phyloP scores from a whole-genome alignment of 2,888 invertebrate genomes.

The Marasmarcha lunaedactyla region DNA sequence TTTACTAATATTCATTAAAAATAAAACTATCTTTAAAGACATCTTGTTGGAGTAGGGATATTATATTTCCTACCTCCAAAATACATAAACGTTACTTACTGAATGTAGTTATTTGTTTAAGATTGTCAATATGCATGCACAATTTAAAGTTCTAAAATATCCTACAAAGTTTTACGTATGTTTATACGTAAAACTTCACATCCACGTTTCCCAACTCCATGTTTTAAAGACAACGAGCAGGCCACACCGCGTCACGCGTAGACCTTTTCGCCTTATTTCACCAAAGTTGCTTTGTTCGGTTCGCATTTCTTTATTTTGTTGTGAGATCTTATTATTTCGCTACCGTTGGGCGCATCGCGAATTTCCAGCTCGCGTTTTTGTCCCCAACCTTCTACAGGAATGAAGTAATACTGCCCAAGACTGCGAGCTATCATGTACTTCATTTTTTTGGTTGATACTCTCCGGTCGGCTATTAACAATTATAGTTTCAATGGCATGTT shows the following conservation, averaged over 20 bases:
- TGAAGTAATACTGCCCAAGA: slow-evolving; percentile 60
- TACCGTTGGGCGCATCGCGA: slow-evolving; percentile 61
- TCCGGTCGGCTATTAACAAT: slow-evolving; percentile 19
- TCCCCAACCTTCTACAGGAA: slow-evolving; percentile 25
- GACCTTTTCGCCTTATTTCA: slow-evolving; percentile 67
- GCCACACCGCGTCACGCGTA: slow-evolving; percentile 65
- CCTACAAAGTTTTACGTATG: too few relatives aligned
- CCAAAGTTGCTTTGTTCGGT: slow-evolving; percentile 62
- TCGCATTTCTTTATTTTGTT: slow-evolving; percentile 66
- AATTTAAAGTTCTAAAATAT: too few relatives aligned
- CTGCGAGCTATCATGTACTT: slow-evolving; percentile 61
- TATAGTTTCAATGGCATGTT: slow-evolving; percentile 5
- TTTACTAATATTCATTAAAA: too few relatives aligned
- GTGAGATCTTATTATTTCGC: slow-evolving; percentile 69
- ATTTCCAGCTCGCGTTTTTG: not conserved
- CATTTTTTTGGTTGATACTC: slow-evolving; percentile 31
- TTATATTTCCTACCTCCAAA: too few relatives aligned
- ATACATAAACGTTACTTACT: too few relatives aligned
- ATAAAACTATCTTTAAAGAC: too few relatives aligned
- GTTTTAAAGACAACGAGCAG: slow-evolving; percentile 48
- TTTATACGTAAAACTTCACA: too few relatives aligned
- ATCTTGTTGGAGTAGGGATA: too few relatives aligned
- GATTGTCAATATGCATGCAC: too few relatives aligned
- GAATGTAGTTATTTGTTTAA: too few relatives aligned
- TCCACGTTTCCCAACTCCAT: not conserved